Evolutionary conservation across 2,113 vertebrate species (phyloP), one percentile per base, ranked within the genome.

Genomic region (Rhea americana): DNA sequence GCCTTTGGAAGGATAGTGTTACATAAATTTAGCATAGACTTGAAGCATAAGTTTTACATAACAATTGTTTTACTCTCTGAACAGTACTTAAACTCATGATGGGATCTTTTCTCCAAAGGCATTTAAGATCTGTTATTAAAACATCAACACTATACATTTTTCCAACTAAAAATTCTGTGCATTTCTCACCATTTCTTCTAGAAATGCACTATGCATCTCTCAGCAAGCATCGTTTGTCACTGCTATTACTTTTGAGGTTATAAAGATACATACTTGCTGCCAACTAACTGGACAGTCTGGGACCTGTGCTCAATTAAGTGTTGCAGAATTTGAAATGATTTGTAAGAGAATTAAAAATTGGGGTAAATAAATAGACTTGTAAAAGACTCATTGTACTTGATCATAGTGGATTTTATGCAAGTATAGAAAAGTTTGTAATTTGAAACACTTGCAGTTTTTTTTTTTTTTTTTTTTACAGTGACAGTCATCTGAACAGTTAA

Each of bases 171-270:
- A 53, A 55, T 35, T 50, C 11, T 65, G 9, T 48, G 8, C 5
- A 3, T 13, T 63, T 85, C 62, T 20, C 62, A 68, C 43, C 24
- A 35, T 0, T 32, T 56, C 28, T 66, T 37, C 43, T 19, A 26
- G 67, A 56, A 75, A 7, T 19, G 25, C 32, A 19, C 21, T 41
- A 0, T 32, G 43, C 14, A 43, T 62, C 66, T 78, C 58, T 32
- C 47, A 53, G 7, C 0, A 0, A 48, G 47, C 56, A 20, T 37
- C 4, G 0, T 7, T 7, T 59, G 13, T 48, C 21, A 11, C 59
- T 55, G 58, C 28, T 7, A 1, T 41, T 47, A 6, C 24, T 24
- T 12, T 9, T 65, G 78, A 73, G 62, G 53, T 30, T 13, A 3
- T 0, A 21, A 37, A 47, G 13, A n/a, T 7, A 45, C 11, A 4